Evolutionary conservation across 1,140 invertebrate species (phyloP).

Genomic region (Bombus fervidus): DNA sequence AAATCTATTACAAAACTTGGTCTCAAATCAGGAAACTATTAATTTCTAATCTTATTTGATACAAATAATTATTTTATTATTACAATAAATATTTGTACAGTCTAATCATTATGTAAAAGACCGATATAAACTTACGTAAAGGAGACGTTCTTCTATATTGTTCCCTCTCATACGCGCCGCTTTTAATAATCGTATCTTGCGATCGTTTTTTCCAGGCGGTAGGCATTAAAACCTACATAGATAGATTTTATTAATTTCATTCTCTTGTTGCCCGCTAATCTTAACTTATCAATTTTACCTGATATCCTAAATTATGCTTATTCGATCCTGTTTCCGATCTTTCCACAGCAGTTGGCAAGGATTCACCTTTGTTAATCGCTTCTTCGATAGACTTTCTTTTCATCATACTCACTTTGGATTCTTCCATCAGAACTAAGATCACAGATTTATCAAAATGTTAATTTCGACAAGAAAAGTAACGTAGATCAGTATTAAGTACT

Average conservation of each 20-base stretch:
- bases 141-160: slow-evolving; percentile 77
- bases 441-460: background rate
- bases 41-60: background rate
- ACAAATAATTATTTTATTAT: background rate
- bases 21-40: background rate
- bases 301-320: slow-evolving; percentile 16
- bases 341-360: slow-evolving; percentile 65
- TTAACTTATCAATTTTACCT: slow-evolving; percentile 48
- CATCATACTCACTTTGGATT: slow-evolving; percentile 80
- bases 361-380: slow-evolving; percentile 77
- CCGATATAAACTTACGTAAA: slow-evolving; percentile 71
- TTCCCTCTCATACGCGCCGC: slow-evolving; percentile 80
- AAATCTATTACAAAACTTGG: background rate
- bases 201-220: slow-evolving; percentile 70
- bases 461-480: background rate
- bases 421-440: slow-evolving; percentile 80
- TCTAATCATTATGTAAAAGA: background rate
- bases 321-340: slow-evolving; percentile 34
- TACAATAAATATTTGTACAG: too few species aligned
- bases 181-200: slow-evolving; percentile 71
- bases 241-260: background rate
- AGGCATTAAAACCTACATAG: slow-evolving; percentile 57
- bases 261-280: too few species aligned
- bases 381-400: slow-evolving; percentile 78
- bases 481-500: background rate